Base-by-base conservation (phyloP, 2,797 vertebrate genomes). In the Odontamblyopus rebecca region DNA sequence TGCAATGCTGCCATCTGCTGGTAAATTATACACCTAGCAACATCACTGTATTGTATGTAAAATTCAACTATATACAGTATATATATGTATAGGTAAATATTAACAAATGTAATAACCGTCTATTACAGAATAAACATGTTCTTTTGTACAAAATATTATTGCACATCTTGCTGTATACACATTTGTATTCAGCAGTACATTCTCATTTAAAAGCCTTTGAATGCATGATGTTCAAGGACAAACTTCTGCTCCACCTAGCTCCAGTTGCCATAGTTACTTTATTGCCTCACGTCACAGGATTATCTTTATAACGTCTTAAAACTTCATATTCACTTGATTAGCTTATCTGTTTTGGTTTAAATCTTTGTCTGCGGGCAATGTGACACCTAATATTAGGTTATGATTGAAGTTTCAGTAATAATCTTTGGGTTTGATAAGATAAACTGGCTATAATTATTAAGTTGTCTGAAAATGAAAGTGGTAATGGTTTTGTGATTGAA, bases 1-100 rank as follows among this genome's bases (percentile, higher is more conserved):
- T 81, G 50, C 84, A 79, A 88, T 87, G 86, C 86, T 87, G 77
- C 89, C 91, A 89, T 88, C 93, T 93, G 73, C 83, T 91, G 93
- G 88, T 27, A 6, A n/a, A 1, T n/a, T 70, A n/a, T 30, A 65
- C 53, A 19, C 4, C 6, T 27, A 7, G 50, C 51, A 68, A 8
- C 23, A 29, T 9, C 18, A 19, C 27, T 11, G 16, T 50, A 30
- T 9, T 11, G 11, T 30, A 6, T 8, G 13, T 30, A 18, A 66
- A 66, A 26, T 65, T 16, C 12, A 64, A 64, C 6, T 6, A 7
- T 59, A 35, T 38, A 23, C 23, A 23, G 23, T 23, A 23, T 23
- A 23, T 23, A 23, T 23, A 23, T 23, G 23, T 23, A 38, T 9
- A 4, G 32, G 16, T 41, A 63, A 35, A 44, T 35, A 32, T 38